These are phyloP conservation scores for Meriones unguiculatus DNA, from an alignment of 2,113 vertebrate genomes.

Conservation along the genomic window DNA sequence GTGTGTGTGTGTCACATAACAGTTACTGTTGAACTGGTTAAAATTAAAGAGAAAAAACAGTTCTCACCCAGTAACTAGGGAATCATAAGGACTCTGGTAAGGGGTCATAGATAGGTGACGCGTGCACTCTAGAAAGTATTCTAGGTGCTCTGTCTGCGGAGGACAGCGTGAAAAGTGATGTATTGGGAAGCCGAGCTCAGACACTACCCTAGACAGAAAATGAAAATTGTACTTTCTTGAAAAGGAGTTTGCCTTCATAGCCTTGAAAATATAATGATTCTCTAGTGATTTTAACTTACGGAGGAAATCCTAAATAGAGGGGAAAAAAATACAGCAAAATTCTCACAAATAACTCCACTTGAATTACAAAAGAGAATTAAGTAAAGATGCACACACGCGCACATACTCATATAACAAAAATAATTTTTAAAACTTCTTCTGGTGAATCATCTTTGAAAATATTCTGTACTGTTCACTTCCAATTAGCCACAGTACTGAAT, in stretches of 20 bases:
- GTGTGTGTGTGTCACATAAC: neutral
- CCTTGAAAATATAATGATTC: neutral
- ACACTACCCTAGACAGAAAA: neutral
- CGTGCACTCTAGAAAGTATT: neutral
- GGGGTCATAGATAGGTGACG: neutral
- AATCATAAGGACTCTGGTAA: too few relatives aligned
- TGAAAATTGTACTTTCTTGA: neutral
- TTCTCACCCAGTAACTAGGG: neutral
- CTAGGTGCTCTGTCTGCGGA: neutral
- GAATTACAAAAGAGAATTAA: neutral
- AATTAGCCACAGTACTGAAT: neutral
- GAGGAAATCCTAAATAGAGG: neutral
- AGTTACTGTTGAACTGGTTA: neutral
- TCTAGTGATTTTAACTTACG: neutral
- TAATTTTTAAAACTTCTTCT: neutral
- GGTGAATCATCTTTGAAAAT: conserved; percentile 14
- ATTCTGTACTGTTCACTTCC: neutral
- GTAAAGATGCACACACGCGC: too few relatives aligned
- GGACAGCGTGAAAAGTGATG: neutral
- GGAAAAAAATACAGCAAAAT: neutral
- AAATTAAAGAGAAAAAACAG: neutral
- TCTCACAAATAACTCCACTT: neutral
- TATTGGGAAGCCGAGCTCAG: neutral
- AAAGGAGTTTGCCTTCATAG: neutral
- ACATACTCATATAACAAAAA: neutral